Base-by-base conservation (phyloP, 1,140 invertebrate species). In the Drosophila lini region DNA sequence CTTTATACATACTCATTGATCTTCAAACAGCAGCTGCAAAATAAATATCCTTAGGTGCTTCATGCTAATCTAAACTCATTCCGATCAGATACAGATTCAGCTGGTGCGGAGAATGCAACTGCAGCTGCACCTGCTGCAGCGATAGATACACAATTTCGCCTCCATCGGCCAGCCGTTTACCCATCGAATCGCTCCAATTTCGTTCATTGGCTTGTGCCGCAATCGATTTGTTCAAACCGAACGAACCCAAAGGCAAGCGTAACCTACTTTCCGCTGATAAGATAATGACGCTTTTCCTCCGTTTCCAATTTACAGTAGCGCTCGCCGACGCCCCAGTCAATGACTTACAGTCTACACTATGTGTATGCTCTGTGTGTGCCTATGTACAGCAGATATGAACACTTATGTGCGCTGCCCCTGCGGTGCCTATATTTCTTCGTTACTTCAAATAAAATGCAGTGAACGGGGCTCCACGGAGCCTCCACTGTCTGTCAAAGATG, bases 201-300 rank as follows among this genome's bases (percentile, higher is more conserved):
- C 65, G 36, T 68, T 62, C 62, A 74, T 63, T 76, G 50, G 61
- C 45, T 56, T 31, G 76, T 68, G 80, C 83, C 71, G 52, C 83
- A 86, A 86, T 86, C 83, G 83, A 86, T 86, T 86, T 70, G 57
- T 56, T 53, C 31, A 42, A 59, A 56, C 48, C 61, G 47, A 77
- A 70, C 42, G 52, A 71, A 71, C 59, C 68, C 65, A 50, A 22
- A 59, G 68, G 65, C 68, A 50, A 22, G 48, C 65, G 68, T 71
- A 71, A 71, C 83, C 83, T 83, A 88, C 67, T 89, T 88, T 83
- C 61, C 63, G 77, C 84, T 88, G 83, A 88, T 88, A 88, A 88
- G 83, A 88, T 88, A 88, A 88, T 88, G 83, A 73, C 70, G 64
- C 76, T 78, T 81, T 89, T 89, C 81, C 85, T 79, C 75, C 56